phyloP scores from a whole-genome alignment of 2,113 vertebrate species.

The Furnarius figulus region DNA sequence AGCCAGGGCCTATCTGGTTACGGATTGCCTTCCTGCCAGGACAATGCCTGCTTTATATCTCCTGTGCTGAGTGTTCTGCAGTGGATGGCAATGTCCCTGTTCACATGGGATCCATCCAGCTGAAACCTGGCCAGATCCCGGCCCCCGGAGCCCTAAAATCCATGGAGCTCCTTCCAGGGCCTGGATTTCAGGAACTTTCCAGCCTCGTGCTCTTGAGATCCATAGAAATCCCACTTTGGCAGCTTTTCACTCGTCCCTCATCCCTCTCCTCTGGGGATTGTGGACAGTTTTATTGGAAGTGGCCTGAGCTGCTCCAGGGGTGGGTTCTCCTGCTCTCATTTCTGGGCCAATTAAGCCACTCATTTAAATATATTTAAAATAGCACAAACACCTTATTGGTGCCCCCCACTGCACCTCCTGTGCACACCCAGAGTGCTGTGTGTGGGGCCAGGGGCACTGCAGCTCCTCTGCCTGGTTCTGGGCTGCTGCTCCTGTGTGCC shows the following conservation, averaged over 20 bases:
- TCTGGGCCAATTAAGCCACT: neutral
- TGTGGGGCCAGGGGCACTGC: neutral
- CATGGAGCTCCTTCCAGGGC: neutral
- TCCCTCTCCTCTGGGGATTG: fast-evolving
- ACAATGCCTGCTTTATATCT: constrained; percentile 46
- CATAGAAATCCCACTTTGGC: neutral
- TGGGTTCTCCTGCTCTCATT: neutral
- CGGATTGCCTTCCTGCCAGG: constrained; percentile 8
- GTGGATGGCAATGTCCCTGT: neutral
- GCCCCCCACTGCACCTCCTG: neutral
- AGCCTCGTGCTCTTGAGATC: neutral
- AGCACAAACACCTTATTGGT: no score
- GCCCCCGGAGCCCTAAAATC: neutral
- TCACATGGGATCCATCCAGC: neutral
- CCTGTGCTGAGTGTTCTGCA: neutral
- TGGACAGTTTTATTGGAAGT: neutral
- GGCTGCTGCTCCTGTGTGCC: fast-evolving
- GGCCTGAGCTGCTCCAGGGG: neutral
- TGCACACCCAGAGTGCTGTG: fast-evolving
- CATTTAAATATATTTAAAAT: neutral
- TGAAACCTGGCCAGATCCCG: neutral
- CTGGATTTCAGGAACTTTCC: neutral
- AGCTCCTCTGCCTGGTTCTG: neutral
- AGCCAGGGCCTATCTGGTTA: constrained; percentile 54
- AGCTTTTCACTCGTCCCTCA: neutral